These are phyloP conservation scores for Triops cancriformis DNA, from an alignment of 1,140 invertebrate genomes.

Conservation along the genomic window DNA sequence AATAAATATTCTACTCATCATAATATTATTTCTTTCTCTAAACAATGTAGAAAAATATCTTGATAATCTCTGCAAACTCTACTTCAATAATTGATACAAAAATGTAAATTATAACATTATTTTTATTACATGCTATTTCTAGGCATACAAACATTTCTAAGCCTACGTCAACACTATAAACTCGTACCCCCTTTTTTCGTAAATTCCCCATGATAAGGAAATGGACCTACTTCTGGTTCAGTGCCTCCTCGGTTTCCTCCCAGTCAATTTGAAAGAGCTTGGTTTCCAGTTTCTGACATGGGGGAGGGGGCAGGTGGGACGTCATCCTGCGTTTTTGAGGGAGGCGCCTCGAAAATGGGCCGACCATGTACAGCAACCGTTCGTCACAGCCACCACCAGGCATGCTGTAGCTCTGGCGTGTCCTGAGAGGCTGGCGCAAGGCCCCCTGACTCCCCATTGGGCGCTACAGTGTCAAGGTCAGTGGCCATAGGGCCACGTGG, in stretches of 20 bases:
- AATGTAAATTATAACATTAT: constrained; percentile 32
- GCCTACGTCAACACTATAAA: too few species aligned
- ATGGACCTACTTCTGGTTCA: background rate
- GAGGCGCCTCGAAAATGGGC: background rate
- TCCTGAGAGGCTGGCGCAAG: too few species aligned
- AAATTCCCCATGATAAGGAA: background rate
- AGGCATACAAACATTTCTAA: constrained; percentile 28
- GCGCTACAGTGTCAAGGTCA: too few species aligned
- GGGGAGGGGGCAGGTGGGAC: background rate
- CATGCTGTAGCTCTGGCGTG: too few species aligned
- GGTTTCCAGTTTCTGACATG: background rate
- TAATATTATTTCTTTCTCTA: constrained; percentile 17
- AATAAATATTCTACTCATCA: constrained; percentile 16
- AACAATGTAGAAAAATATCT: constrained; percentile 24
- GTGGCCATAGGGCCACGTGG: too few species aligned
- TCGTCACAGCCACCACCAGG: background rate
- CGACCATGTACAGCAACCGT: background rate
- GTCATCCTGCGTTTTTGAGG: background rate
- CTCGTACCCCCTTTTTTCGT: too few species aligned
- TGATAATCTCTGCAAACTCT: constrained; percentile 35
- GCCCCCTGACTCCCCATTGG: too few species aligned
- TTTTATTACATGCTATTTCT: constrained; percentile 28
- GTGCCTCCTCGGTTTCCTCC: background rate
- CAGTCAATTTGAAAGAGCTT: background rate
- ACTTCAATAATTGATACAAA: constrained; percentile 37